These are phyloP conservation scores for Cyrtodaria siliqua DNA, from an alignment of 2,888 invertebrate genomes.

Conservation along the genomic window DNA sequence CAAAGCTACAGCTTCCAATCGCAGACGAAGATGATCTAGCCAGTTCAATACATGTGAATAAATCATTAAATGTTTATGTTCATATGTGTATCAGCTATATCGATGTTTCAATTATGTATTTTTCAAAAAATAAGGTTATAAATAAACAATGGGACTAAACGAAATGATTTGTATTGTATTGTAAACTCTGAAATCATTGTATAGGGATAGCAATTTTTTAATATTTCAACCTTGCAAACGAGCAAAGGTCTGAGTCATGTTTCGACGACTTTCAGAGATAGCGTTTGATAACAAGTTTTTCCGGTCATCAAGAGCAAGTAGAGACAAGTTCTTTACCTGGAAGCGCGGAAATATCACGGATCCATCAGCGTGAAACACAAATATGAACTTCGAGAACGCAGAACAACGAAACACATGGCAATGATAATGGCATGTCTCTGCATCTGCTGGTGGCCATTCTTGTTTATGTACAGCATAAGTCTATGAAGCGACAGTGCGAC, in stretches of 20 bases:
- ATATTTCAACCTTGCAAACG: too few relatives aligned
- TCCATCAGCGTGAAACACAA: constrained; percentile 73
- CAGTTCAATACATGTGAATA: too few relatives aligned
- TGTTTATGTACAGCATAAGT: constrained; percentile 84
- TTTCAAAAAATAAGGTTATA: background rate
- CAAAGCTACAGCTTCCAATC: constrained; percentile 28
- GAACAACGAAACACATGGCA: constrained; percentile 85
- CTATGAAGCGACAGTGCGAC: constrained; percentile 79
- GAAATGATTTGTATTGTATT: too few relatives aligned
- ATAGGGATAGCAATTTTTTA: too few relatives aligned
- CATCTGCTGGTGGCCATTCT: constrained; percentile 86
- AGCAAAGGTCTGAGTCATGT: too few relatives aligned
- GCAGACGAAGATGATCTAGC: constrained; percentile 20
- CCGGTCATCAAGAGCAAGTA: constrained; percentile 41
- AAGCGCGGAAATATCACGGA: constrained; percentile 55
- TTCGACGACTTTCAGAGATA: constrained; percentile 42
- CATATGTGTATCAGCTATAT: too few relatives aligned
- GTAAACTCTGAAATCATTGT: too few relatives aligned
- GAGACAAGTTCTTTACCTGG: constrained; percentile 60
- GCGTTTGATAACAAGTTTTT: constrained; percentile 40
- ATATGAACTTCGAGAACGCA: constrained; percentile 83
- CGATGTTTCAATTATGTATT: background rate
- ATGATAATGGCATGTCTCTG: constrained; percentile 85
- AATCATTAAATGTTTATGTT: too few relatives aligned
- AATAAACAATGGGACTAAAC: too few relatives aligned